Base-by-base conservation (phyloP, 2,113 vertebrate species). In the Meriones unguiculatus region DNA sequence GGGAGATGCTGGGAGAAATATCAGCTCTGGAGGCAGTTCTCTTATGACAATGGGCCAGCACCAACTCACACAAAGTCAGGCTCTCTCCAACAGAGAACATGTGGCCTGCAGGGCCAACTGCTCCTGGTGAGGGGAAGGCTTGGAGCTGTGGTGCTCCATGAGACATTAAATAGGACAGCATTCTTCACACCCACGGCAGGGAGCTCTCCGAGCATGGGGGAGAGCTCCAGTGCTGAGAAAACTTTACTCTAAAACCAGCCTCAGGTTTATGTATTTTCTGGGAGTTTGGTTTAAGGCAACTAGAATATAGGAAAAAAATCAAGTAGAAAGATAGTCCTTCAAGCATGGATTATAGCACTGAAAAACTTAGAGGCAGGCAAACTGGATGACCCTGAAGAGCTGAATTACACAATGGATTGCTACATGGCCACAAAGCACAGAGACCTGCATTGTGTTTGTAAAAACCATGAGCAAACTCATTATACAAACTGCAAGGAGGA, bases 331-430 rank as follows among this genome's bases (percentile, higher is more conserved):
- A 70, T 2, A 1, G n/a, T 22, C 87, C 22, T 30, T 28, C 7
- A 35, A 13, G 62, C 24, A 12, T 14, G 8, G 1, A 13, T 22
- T 38, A 7, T 22, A 38, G 50, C 13, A 2, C 0, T 32, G 50
- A 64, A 38, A 69, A 3, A 3, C 8, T 10, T 46, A 46, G 30
- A 50, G 41, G 10, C 50, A 69, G 11, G 7, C 2, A 4, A 5
- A 15, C n/a, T 0, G 9, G 5, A 35, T 3, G 15, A 20, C 65
- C 4, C 0, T 13, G 38, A 65, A n/a, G 24, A 82, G 62, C 1
- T 62, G 25, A 76, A 7, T 15, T 50, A 62, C 2, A 6, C 2
- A 10, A 15, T 0, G 0, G 57, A 59, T n/a, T 7, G 3, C 3
- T 18, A n/a, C 2, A 6, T 0, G 46, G 78, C 25, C 41, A 17